Base-by-base conservation (phyloP, 2,113 vertebrate species). In the Aphelocoma coerulescens region DNA sequence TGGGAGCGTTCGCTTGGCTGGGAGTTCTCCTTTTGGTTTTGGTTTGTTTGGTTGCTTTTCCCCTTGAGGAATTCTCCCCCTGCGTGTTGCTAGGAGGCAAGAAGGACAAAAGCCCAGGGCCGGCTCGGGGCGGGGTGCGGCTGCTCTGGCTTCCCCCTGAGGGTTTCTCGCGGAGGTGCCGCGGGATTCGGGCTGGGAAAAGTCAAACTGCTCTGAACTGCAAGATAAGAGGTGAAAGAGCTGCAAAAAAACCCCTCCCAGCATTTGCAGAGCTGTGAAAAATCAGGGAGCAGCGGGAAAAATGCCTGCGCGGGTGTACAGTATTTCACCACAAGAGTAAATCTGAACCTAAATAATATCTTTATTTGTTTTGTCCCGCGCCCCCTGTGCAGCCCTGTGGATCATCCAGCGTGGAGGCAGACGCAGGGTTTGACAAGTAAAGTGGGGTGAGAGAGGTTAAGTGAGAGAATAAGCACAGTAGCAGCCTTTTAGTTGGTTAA, bases 381-480 rank as follows among this genome's bases (percentile, higher is more conserved):
- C 30, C 49, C 75, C 41, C 79, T 21, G 52, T 6, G 37, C 77
- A 59, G 33, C 52, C 62, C 85, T 55, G 87, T 26, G 90, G 12
- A n/a, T 84, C 74, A 65, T 43, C 67, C 88, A 81, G 88, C 21
- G 3, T 30, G 69, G 75, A 88, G 96, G 90, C 62, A 96, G 85
- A 39, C 14, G 0, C 26, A 2, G 48, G 33, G 7, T 68, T 74
- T 95, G 86, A 59, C 33, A 66, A 82, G 87, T 43, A 73, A 71
- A 91, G 68, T 78, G 89, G 78, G 90, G 88, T 92, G 92, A 96
- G 72, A 19, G 89, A 82, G 86, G 92, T 91, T 92, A 87, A 83
- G 69, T 79, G 84, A 93, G 87, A 86, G 89, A 85, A 72, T 49
- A n/a, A 93, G 82, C 80, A 54, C 92, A 87, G 94, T 20, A 54